Evolutionary conservation across 2,797 vertebrate genomes (phyloP).

Genomic region (Eupleurogrammus muticus): DNA sequence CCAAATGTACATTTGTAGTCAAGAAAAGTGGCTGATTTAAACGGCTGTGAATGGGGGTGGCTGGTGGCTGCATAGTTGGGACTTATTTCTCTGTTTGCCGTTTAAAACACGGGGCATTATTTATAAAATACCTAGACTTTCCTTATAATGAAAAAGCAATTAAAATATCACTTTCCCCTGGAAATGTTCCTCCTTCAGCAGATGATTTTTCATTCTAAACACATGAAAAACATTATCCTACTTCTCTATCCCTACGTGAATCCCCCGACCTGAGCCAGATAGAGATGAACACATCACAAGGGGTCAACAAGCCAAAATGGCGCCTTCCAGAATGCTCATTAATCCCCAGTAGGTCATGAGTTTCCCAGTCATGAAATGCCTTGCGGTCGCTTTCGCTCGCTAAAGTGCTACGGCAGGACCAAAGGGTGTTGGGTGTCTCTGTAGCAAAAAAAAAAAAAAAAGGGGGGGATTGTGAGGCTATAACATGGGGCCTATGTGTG

Average conservation of each 20-base stretch:
- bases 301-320: conserved; percentile 54
- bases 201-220: not conserved
- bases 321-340: conserved; percentile 60
- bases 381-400: conserved; percentile 35
- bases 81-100: too few species aligned
- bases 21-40: too few species aligned
- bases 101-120: too few species aligned
- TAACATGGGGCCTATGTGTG: conserved; percentile 32
- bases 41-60: too few species aligned
- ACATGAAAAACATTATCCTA: not conserved
- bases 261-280: conserved; percentile 7
- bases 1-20: too few species aligned
- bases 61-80: too few species aligned
- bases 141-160: too few species aligned
- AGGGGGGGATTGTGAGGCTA: conserved; percentile 60
- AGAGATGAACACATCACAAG: conserved; percentile 34
- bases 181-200: not conserved
- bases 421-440: conserved; percentile 71
- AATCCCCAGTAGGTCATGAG: conserved; percentile 63
- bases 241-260: not conserved
- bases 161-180: too few species aligned
- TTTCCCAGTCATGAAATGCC: conserved; percentile 60
- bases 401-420: conserved; percentile 48
- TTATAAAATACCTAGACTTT: too few species aligned
- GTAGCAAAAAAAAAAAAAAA: conserved; percentile 23